phyloP scores from a whole-genome alignment of 2,888 invertebrate genomes.

The Ceraclea dissimilis region DNA sequence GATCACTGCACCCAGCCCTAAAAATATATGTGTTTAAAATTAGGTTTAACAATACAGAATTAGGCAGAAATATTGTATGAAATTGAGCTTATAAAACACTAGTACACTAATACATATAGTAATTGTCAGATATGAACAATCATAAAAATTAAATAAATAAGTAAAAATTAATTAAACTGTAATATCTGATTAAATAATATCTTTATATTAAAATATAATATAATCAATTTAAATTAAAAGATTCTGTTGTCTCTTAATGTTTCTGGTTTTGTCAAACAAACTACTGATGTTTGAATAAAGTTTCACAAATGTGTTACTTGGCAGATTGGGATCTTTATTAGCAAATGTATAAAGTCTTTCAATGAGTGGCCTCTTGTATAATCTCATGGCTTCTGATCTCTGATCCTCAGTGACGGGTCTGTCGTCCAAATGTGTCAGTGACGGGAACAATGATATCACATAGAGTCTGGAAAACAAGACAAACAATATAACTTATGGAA shows the following conservation, averaged over 20 bases:
- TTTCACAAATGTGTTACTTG: neutral
- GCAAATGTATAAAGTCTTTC: conserved; percentile 38
- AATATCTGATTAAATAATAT: no score
- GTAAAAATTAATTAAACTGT: no score
- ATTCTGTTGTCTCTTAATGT: neutral
- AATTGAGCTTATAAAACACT: no score
- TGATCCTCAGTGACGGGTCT: conserved; percentile 60
- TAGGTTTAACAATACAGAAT: neutral
- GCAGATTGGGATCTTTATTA: neutral
- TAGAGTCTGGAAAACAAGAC: conserved; percentile 53
- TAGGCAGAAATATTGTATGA: no score
- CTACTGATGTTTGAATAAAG: neutral
- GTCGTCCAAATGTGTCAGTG: conserved; percentile 64
- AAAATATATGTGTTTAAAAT: neutral
- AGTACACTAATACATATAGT: no score
- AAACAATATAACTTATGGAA: no score
- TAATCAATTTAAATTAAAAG: neutral
- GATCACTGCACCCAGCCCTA: no score
- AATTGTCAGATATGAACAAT: no score
- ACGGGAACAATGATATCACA: conserved; percentile 65
- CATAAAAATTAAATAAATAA: no score
- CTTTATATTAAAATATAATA: no score
- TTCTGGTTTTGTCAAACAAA: neutral
- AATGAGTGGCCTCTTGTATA: conserved; percentile 55
- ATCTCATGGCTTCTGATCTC: conserved; percentile 50